Conservation (phyloP, 2,888 invertebrate genomes). For the Caenorhabditis sp. region DNA sequence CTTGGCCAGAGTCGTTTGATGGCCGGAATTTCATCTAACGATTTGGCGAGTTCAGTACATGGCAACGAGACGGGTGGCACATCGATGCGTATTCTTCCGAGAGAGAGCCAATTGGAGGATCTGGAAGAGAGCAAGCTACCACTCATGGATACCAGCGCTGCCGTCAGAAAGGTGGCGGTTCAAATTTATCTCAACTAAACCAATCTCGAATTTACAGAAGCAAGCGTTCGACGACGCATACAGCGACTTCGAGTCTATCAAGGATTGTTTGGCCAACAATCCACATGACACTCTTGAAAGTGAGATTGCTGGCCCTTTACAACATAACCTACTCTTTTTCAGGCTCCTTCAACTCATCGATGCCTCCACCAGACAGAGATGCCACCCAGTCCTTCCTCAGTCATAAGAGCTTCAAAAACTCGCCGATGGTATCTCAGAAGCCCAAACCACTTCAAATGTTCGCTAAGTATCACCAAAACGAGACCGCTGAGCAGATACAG, state of each 20-base stretch:
- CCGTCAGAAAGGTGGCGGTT: slow-evolving; percentile 5
- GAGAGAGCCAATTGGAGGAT: slow-evolving; percentile 4
- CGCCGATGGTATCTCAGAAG: slow-evolving; percentile 21
- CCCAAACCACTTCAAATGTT: slow-evolving; percentile 6
- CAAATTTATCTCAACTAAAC: not conserved
- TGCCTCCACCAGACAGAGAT: slow-evolving; percentile 53
- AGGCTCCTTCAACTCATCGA: slow-evolving; percentile 49
- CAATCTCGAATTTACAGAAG: slow-evolving; percentile 20
- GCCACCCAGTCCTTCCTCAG: slow-evolving; percentile 53
- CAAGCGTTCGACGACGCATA: slow-evolving; percentile 32
- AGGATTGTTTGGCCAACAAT: not conserved
- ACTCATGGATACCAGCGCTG: slow-evolving; percentile 47
- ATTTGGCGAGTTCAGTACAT: not conserved
- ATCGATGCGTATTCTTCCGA: slow-evolving; percentile 28
- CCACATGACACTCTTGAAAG: slow-evolving; percentile 41
- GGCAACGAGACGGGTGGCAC: slow-evolving; percentile 22
- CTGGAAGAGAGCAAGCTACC: slow-evolving; percentile 52
- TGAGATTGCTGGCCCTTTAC: not conserved
- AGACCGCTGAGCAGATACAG: slow-evolving; percentile 34
- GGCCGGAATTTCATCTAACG: slow-evolving; percentile 52
- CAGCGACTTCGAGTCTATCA: slow-evolving; percentile 24
- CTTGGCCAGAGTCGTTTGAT: slow-evolving; percentile 45
- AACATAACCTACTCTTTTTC: not conserved
- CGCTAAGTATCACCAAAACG: not conserved
- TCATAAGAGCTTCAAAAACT: slow-evolving; percentile 48